Evolutionary conservation across 2,888 invertebrate genomes (phyloP), one percentile per base, ranked within the genome.

Genomic region (Chalcis sispes): DNA sequence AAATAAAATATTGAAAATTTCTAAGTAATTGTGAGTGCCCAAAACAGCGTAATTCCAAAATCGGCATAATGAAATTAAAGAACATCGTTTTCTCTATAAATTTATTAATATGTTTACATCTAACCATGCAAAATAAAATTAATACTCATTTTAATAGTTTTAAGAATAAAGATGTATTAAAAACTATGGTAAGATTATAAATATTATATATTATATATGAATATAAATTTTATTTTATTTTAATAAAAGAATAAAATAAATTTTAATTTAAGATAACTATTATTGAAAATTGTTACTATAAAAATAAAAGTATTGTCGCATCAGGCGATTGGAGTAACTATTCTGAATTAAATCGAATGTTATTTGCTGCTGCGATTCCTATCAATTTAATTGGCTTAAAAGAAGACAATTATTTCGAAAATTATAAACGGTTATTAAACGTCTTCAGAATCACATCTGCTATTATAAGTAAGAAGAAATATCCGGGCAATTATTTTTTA

Each of bases 361-460:
- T n/a, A 3, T 46, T 64, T 20, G 15, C 32, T 40, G 25, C 23
- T 1, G 15, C n/a, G 2, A 20, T 40, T 8, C 32, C 71, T n/a
- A 27, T 71, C 0, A 29, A 40, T 8, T 10, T n/a, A n/a, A 13
- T 71, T 3, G 71, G 71, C 1, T 1, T 71, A 1, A 20, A 18
- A 32, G 42, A 64, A 40, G 56, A 72, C 27, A 2, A 5, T n/a
- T 32, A 54, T 46, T 72, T 46, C n/a, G 13, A n/a, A 13, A 64
- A n/a, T 7, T 64, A 72, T 46, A 64, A 46, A 13, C 72, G 72
- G 7, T 23, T 72, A 1, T 54, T 56, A 40, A 32, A 64, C 4
- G 32, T 72, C 10, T 72, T 25, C 18, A 20, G 32, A 32, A 46
- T 72, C 46, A 23, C 1, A 1, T 0, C 1, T 1, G 5, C 8